These are phyloP conservation scores for Norana najaformis DNA, from an alignment of 2,888 invertebrate genomes.

Conservation along the genomic window DNA sequence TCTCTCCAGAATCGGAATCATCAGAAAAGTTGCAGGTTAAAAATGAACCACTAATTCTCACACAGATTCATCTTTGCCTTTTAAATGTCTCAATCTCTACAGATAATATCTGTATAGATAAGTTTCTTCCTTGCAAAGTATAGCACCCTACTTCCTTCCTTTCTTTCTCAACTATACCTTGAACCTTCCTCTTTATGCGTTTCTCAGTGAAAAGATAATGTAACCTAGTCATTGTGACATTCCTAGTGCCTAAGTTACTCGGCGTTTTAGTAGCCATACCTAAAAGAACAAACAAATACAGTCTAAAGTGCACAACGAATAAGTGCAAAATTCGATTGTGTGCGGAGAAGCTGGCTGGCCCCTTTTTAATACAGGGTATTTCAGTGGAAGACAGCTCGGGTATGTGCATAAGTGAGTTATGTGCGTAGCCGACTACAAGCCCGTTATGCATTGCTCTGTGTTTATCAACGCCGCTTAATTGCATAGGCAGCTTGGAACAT, in stretches of 20 bases:
- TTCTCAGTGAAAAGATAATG: not conserved
- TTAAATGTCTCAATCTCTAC: not conserved
- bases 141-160: not conserved
- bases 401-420: no score
- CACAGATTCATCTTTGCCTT: not conserved
- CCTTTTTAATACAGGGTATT: no score
- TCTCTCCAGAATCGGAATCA: not conserved
- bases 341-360: no score
- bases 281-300: not conserved
- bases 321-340: no score
- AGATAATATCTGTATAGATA: not conserved
- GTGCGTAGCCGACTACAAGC: no score
- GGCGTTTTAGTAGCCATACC: not conserved
- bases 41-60: not conserved
- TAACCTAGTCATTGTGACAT: not conserved
- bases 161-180: no score
- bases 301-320: no score
- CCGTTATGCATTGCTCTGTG: no score
- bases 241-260: not conserved
- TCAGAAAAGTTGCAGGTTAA: not conserved
- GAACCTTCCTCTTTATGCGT: no score
- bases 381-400: no score
- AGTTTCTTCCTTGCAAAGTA: not conserved
- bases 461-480: no score
- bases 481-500: no score